Base-by-base conservation (phyloP, 2,888 invertebrate species). In the Linnaemya tessellans region DNA sequence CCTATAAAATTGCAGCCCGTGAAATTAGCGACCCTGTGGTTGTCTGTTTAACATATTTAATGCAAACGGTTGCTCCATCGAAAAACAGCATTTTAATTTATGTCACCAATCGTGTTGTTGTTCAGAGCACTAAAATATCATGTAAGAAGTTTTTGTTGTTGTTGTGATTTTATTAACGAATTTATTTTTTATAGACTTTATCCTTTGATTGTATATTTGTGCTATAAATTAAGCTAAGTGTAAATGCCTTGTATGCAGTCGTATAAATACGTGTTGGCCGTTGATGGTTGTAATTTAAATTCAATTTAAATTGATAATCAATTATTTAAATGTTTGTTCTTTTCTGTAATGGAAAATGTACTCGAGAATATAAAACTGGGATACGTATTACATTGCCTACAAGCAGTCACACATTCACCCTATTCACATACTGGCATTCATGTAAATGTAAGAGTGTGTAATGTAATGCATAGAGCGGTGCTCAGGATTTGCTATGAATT, bases 281-380 rank as follows among this genome's bases (percentile, higher is more conserved):
- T 62, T 79, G 85, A 80, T 79, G 62, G 74, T 82, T 85, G 85
- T 82, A 85, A 82, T 85, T 85, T 79, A 80, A 85, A 80, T 85
- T 85, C 82, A 85, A 85, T 85, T 85, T 85, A 85, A 85, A 85
- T 85, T 82, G 82, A 85, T 85, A 85, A 85, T 85, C 85, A 85
- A 85, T 85, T 85, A 85, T 85, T 85, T 82, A 85, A 82, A 82
- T 85, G 82, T 71, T 79, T 82, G 65, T 75, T 62, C 54, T 85
- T 75, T 56, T 30, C 43, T 84, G 62, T 68, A 82, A 85, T 71
- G 78, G 64, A 74, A 79, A 65, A 18, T 71, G n/a, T 41, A 35
- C 20, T 49, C 13, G 25, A n/a, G 11, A 60, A 38, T 25, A 54
- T 25, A 54, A 62, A 79, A 80, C 22, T 65, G 71, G 35, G 11